These are phyloP conservation scores for Scytalopus superciliaris DNA, from an alignment of 2,113 vertebrate species.

Conservation along the genomic window DNA sequence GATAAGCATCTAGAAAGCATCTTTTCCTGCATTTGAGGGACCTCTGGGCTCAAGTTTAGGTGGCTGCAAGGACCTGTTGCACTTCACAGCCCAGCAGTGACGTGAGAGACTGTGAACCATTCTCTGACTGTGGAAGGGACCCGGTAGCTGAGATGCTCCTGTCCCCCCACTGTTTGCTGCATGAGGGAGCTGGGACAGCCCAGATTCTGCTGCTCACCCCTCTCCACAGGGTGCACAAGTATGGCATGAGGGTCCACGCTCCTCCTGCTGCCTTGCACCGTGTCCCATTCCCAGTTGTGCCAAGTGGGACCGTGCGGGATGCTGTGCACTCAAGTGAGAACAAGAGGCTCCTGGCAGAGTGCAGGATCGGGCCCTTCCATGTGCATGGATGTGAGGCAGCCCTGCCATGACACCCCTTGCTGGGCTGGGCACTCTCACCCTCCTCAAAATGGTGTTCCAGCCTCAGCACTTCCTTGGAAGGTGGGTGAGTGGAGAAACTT, in stretches of 20 bases:
- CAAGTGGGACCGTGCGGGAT: neutral
- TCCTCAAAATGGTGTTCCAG: neutral
- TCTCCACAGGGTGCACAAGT: accelerated
- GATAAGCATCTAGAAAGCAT: neutral
- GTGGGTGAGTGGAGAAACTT: neutral
- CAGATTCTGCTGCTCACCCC: neutral
- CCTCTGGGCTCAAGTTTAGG: too few species aligned
- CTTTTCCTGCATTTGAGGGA: neutral
- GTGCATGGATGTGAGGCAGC: accelerated
- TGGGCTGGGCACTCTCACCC: neutral
- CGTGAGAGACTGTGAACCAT: neutral
- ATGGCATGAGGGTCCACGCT: neutral
- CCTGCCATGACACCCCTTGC: neutral
- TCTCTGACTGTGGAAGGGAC: neutral
- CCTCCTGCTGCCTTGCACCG: neutral
- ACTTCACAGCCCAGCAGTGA: neutral
- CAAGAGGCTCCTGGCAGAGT: neutral
- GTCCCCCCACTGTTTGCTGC: neutral
- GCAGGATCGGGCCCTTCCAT: neutral
- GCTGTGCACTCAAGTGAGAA: neutral
- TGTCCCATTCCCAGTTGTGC: accelerated
- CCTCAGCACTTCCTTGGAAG: neutral
- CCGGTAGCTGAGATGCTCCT: accelerated
- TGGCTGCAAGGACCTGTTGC: neutral
- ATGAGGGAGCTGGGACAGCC: neutral